These are phyloP conservation scores for Dromaius novaehollandiae DNA, from an alignment of 2,113 vertebrate genomes.

Conservation along the genomic window DNA sequence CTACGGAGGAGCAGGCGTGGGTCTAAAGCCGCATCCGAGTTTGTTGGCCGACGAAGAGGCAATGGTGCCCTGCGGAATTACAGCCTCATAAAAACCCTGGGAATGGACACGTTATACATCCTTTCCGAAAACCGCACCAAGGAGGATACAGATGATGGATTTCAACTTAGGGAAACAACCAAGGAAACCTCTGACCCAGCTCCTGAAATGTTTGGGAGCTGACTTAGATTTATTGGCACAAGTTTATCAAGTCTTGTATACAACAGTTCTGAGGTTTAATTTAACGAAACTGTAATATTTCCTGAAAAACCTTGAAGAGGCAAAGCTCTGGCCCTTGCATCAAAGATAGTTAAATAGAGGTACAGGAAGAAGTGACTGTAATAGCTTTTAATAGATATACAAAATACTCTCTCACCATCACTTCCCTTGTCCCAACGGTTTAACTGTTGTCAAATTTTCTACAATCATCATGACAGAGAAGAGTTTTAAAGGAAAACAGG, in stretches of 20 bases:
- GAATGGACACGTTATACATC: rapidly evolving
- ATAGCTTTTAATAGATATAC: background rate
- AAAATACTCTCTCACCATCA: rapidly evolving
- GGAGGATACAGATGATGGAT: background rate
- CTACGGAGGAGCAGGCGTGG: background rate
- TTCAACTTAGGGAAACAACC: background rate
- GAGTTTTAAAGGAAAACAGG: background rate
- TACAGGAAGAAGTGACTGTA: rapidly evolving
- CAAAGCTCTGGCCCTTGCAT: background rate
- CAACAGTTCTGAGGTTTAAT: background rate
- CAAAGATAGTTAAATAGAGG: background rate
- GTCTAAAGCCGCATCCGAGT: background rate
- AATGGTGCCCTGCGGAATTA: background rate
- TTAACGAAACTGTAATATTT: background rate
- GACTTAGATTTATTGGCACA: background rate
- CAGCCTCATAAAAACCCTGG: background rate
- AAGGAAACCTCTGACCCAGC: conserved; percentile 15
- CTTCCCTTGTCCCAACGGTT: background rate
- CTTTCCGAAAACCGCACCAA: background rate
- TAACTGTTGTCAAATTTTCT: background rate
- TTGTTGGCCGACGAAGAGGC: background rate
- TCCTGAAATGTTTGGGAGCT: conserved; percentile 35
- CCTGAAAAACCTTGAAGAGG: background rate
- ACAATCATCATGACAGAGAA: rapidly evolving
- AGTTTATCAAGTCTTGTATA: background rate